These are phyloP conservation scores for Tolypeutes matacus DNA, from an alignment of 2,797 vertebrate species.

Conservation along the genomic window DNA sequence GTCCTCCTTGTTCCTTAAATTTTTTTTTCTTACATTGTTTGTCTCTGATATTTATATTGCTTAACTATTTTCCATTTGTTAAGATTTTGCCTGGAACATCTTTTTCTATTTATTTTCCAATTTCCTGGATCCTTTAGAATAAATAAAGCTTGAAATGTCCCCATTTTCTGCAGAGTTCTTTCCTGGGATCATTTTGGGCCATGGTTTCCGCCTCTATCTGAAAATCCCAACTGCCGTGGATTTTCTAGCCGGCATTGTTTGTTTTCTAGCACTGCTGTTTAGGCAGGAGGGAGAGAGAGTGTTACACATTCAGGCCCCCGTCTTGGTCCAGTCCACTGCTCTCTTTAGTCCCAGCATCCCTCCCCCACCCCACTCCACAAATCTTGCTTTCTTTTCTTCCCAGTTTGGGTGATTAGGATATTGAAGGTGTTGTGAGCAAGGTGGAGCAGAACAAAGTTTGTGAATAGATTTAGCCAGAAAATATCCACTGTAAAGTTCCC, in stretches of 20 bases:
- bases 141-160: background rate
- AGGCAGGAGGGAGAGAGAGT: background rate
- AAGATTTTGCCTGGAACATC: background rate
- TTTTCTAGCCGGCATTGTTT: background rate
- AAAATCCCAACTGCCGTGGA: background rate
- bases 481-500: background rate
- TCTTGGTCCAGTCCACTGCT: background rate
- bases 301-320: background rate
- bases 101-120: background rate
- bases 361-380: background rate
- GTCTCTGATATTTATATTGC: slow-evolving; percentile 15
- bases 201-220: background rate
- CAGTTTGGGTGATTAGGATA: background rate
- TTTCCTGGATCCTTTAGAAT: background rate
- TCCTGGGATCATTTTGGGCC: background rate
- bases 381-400: background rate
- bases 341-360: background rate
- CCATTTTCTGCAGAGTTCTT: background rate
- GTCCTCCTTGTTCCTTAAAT: background rate
- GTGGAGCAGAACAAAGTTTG: background rate
- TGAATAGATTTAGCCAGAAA: background rate
- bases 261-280: background rate
- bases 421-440: background rate
- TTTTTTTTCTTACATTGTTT: background rate
- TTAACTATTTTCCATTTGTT: background rate